A percentile compares a stretch with the other conserved stretches of the same genome.
Conservation (phyloP, 2,888 invertebrate species). For the Fragum sueziense region DNA sequence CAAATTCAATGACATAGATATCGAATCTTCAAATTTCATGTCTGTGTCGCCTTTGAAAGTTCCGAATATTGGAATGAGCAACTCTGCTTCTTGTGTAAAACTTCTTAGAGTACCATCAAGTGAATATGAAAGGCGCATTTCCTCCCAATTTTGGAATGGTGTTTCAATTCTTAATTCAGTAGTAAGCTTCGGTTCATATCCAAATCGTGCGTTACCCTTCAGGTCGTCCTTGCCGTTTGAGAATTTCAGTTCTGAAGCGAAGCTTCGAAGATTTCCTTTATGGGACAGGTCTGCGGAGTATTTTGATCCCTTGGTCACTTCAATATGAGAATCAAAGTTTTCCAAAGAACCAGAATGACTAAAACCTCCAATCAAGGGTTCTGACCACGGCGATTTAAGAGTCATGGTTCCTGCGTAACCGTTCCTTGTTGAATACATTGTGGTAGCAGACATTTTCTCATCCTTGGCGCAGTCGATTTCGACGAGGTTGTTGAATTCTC, state of each 20-base stretch:
- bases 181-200: constrained; percentile 17
- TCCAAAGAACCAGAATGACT: constrained; percentile 23
- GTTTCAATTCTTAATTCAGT: constrained; percentile 34
- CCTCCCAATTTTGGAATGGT: constrained; percentile 24
- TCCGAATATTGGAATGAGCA: constrained; percentile 30
- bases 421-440: constrained; percentile 27
- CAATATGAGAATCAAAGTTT: constrained; percentile 36
- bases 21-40: constrained; percentile 4
- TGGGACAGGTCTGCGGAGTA: constrained; percentile 32
- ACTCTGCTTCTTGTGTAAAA: constrained; percentile 33
- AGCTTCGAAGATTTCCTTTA: constrained; percentile 7
- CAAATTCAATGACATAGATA: constrained; percentile 8
- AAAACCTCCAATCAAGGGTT: constrained; percentile 27
- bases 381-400: constrained; percentile 30
- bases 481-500: constrained; percentile 23
- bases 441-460: constrained; percentile 23
- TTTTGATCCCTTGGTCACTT: constrained; percentile 30
- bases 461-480: constrained; percentile 41
- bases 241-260: constrained; percentile 23
- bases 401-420: constrained; percentile 27
- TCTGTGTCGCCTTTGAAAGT: constrained; percentile 20
- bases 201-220: constrained; percentile 28
- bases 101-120: constrained; percentile 26
- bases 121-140: constrained; percentile 27
- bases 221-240: constrained; percentile 12